Conservation (phyloP, 2,113 vertebrate genomes). For the Neolamprologus longior region DNA sequence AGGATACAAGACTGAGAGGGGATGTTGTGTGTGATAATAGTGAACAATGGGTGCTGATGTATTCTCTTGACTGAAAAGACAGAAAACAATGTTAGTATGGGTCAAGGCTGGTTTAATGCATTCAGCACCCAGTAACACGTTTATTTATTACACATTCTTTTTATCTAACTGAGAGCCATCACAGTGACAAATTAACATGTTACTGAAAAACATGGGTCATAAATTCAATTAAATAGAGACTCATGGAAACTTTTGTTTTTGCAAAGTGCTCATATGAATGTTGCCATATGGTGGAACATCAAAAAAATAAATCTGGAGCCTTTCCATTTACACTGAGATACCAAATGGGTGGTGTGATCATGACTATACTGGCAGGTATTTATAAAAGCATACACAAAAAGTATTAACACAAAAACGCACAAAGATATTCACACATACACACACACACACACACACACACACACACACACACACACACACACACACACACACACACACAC, state of each 20-base stretch:
- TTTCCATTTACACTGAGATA: conserved; percentile 7
- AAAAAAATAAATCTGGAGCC: not conserved
- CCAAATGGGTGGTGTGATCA: not conserved
- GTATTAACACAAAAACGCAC: not conserved
- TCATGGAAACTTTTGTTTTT: not conserved
- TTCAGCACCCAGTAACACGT: not conserved
- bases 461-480: not conserved
- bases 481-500: conserved; percentile 22
- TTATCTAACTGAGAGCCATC: not conserved
- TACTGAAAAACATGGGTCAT: not conserved
- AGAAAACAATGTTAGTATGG: not conserved
- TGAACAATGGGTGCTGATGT: conserved; percentile 44
- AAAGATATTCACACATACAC: not conserved
- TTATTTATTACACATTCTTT: not conserved
- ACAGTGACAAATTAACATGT: not conserved
- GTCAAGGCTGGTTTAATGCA: not conserved
- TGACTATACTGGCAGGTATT: not conserved
- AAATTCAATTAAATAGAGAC: not conserved
- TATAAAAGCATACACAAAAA: not conserved
- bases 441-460: not conserved
- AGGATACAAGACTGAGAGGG: conserved; percentile 30
- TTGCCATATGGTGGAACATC: conserved; percentile 11
- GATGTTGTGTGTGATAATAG: conserved; percentile 26
- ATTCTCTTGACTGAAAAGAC: not conserved
- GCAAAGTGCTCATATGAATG: not conserved